These are phyloP conservation scores for Tupaia tana DNA, from an alignment of 2,113 vertebrate species.

Conservation along the genomic window DNA sequence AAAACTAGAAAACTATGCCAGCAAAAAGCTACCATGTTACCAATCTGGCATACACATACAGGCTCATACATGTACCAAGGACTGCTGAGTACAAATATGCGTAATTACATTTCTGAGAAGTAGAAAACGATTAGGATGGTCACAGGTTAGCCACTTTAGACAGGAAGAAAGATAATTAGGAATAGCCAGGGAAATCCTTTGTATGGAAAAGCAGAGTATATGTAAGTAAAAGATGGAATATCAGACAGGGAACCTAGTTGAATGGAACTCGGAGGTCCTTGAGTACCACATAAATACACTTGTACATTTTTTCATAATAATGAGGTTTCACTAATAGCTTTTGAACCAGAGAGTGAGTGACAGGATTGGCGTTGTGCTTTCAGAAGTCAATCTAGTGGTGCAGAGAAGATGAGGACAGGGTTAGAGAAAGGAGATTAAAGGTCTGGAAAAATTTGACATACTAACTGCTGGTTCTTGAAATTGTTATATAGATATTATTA, in stretches of 20 bases:
- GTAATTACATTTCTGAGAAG: neutral
- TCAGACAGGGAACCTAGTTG: neutral
- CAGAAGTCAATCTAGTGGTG: neutral
- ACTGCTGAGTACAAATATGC: neutral
- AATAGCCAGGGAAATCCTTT: neutral
- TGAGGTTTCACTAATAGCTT: neutral
- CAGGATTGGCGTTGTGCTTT: neutral
- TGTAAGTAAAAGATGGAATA: neutral
- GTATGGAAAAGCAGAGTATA: neutral
- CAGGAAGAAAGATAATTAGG: neutral
- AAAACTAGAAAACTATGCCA: neutral
- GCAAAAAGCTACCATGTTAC: neutral
- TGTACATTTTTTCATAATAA: neutral
- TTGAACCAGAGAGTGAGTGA: neutral
- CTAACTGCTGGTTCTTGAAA: conserved; percentile 22
- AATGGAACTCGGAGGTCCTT: neutral
- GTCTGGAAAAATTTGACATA: neutral
- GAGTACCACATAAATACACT: neutral
- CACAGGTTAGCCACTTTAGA: neutral
- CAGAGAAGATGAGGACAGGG: neutral
- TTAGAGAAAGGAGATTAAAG: neutral
- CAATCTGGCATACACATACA: neutral
- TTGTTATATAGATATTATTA: neutral
- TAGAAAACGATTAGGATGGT: conserved; percentile 10
- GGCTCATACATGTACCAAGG: neutral